Evolutionary conservation across 2,888 invertebrate species (phyloP).

Genomic region (Embidobia sp.): DNA sequence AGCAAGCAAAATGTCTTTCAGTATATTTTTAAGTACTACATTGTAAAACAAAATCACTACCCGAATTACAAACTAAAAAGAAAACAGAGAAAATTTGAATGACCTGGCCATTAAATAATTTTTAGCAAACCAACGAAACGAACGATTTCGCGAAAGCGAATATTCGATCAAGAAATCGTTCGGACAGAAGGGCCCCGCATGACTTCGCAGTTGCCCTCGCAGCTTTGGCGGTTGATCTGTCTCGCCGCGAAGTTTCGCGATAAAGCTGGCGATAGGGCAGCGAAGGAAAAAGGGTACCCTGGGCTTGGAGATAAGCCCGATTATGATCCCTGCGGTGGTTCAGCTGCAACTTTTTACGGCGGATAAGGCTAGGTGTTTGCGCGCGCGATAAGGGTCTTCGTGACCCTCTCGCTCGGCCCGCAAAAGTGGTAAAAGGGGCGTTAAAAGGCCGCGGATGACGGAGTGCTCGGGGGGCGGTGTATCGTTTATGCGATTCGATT

Average conservation of each 20-base stretch:
- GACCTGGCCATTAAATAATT: too few relatives aligned
- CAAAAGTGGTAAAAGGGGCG: not conserved
- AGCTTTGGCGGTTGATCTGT: constrained; percentile 17
- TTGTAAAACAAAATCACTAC: too few relatives aligned
- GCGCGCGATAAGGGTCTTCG: constrained; percentile 16
- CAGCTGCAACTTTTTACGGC: constrained; percentile 78
- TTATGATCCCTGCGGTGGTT: constrained; percentile 80
- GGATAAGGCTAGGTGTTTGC: constrained; percentile 74
- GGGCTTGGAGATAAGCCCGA: constrained; percentile 73
- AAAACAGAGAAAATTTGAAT: too few relatives aligned
- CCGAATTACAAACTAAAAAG: too few relatives aligned
- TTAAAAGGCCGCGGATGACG: constrained; percentile 24
- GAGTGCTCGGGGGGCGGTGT: constrained; percentile 1
- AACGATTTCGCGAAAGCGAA: too few relatives aligned
- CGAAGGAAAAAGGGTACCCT: constrained; percentile 63
- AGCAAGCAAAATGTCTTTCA: too few relatives aligned
- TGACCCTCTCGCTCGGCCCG: not conserved
- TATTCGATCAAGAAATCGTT: too few relatives aligned
- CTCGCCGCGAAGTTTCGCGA: constrained; percentile 63
- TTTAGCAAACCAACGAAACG: too few relatives aligned
- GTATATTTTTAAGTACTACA: too few relatives aligned
- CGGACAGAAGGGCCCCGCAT: not conserved
- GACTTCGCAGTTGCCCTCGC: not conserved
- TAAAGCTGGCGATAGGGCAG: constrained; percentile 56
- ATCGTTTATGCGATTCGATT: constrained; percentile 35